Conservation (phyloP, 2,888 invertebrate species). For the Coronaproctus castanopsis region DNA sequence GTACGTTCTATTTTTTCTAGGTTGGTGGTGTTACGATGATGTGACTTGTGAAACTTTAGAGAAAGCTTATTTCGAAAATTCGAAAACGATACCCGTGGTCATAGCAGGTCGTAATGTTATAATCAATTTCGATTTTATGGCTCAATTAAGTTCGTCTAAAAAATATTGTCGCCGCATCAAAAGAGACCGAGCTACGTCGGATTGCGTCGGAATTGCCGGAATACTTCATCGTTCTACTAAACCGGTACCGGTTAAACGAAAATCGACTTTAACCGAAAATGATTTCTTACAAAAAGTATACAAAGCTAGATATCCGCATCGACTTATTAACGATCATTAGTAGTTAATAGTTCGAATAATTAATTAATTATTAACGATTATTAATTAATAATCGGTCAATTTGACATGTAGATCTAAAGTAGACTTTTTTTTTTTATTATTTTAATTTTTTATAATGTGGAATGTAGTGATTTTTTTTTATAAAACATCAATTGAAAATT, state of each 20-base stretch:
- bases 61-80: conserved; percentile 48
- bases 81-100: neutral
- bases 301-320: conserved; percentile 11
- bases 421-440: too few relatives aligned
- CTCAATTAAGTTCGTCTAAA: neutral
- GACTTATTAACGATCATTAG: too few relatives aligned
- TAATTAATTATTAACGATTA: too few relatives aligned
- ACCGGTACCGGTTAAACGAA: neutral
- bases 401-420: too few relatives aligned
- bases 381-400: too few relatives aligned
- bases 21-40: conserved; percentile 96
- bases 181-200: neutral
- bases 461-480: too few relatives aligned
- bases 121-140: neutral
- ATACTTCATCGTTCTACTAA: neutral
- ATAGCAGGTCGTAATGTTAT: neutral
- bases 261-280: neutral
- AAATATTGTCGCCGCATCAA: neutral
- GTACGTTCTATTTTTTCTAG: conserved; percentile 32
- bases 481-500: too few relatives aligned
- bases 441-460: too few relatives aligned
- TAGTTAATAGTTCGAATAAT: too few relatives aligned
- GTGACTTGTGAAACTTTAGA: conserved; percentile 74
- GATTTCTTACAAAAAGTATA: neutral
- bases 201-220: neutral